Conservation (phyloP, 1,140 invertebrate species). For the Ladona fulva region DNA sequence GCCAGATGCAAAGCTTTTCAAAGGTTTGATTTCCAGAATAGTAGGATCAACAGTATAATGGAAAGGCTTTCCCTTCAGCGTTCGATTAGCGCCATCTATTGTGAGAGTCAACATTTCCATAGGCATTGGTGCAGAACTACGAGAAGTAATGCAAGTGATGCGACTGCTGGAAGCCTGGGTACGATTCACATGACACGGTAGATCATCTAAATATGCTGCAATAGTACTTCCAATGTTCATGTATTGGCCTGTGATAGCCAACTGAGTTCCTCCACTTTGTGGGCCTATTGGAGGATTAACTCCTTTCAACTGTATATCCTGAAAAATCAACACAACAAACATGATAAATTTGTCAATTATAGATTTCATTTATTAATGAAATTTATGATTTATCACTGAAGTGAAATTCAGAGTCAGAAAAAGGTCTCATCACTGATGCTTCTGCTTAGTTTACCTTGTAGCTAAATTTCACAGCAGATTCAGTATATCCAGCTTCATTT, state of each 20-base stretch:
- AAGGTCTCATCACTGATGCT: too few relatives aligned
- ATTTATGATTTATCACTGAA: too few relatives aligned
- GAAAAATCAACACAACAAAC: conserved; percentile 25
- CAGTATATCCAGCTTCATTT: conserved; percentile 79
- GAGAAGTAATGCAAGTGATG: conserved; percentile 77
- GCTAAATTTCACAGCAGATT: conserved; percentile 79
- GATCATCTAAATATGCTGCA: conserved; percentile 76
- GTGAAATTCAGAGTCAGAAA: too few relatives aligned
- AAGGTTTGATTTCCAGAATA: conserved; percentile 83
- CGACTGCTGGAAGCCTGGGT: conserved; percentile 81
- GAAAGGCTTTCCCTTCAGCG: conserved; percentile 60
- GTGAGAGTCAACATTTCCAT: conserved; percentile 58
- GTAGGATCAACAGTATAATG: conserved; percentile 89
- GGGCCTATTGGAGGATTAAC: conserved; percentile 82
- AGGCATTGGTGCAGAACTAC: conserved; percentile 38
- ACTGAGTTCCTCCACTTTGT: conserved; percentile 83
- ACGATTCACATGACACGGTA: conserved; percentile 78
- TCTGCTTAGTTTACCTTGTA: conserved; percentile 52
- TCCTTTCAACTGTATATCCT: conserved; percentile 66
- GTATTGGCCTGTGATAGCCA: conserved; percentile 83
- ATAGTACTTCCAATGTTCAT: conserved; percentile 89
- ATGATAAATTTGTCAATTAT: conserved; percentile 3
- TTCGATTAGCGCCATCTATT: conserved; percentile 76
- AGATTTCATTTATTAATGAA: too few relatives aligned
- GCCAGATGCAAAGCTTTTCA: conserved; percentile 81